Base-by-base conservation (phyloP, 2,113 vertebrate species). In the Corvus cornix region DNA sequence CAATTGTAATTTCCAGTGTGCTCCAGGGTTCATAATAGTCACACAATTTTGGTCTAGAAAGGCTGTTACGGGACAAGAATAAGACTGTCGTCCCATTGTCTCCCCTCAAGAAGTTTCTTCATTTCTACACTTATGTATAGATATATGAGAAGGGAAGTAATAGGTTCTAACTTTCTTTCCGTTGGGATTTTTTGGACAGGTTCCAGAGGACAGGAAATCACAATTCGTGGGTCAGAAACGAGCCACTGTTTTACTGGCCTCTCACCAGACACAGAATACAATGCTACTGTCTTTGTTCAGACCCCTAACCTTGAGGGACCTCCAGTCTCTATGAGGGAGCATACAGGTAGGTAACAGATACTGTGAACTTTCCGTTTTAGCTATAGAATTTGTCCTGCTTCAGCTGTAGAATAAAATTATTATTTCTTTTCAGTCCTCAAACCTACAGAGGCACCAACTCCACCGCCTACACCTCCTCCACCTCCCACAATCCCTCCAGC, bases 271-370 rank as follows among this genome's bases (percentile, higher is more conserved):
- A 98, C 98, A 5, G 97, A 98, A 9, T 99, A 99, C 88, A 97
- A 97, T 2, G 98, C 98, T 87, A 98, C 98, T 0, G 98, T 99
- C 44, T 99, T 98, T 79, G 99, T 99, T 64, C 99, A 99, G 97
- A 99, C 99, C 3, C 99, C 99, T 8, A 99, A 99, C 78, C 98
- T 99, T 20, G 99, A 99, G 78, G 99, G 99, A 11, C 99, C 99
- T 1, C 99, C 98, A 46, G 98, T 99, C 76, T 98, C 98, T 68
- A 81, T 98, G 56, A 98, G 96, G 55, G 99, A 99, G 69, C 97
- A 92, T 15, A 99, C 99, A 16, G 88, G 99, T 99, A 83, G 96
- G 98, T 97, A n/a, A 73, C 16, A 51, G 21, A 52, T 24, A 59
- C 41, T 60, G 19, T 52, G 56, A 94, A 58, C 28, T 16, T 46